These are phyloP conservation scores for Caerostris darwini DNA, from an alignment of 1,140 invertebrate genomes.

Conservation along the genomic window DNA sequence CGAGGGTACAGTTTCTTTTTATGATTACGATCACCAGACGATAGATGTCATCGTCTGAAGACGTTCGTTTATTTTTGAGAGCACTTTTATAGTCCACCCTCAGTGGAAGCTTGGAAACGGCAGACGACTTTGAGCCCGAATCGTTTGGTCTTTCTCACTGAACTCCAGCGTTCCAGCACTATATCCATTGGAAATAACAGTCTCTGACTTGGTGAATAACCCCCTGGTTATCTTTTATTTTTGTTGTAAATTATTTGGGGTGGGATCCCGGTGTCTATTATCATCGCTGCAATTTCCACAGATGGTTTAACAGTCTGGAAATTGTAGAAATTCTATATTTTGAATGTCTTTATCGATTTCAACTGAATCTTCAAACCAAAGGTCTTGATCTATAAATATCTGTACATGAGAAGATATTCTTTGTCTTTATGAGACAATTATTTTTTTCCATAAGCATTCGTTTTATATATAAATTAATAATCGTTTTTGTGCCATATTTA, in stretches of 20 bases:
- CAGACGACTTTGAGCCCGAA: conserved; percentile 22
- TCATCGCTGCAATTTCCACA: neutral
- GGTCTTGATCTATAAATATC: neutral
- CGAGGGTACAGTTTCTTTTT: conserved; percentile 60
- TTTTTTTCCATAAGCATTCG: no score
- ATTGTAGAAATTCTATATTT: conserved; percentile 12
- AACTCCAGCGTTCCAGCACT: neutral
- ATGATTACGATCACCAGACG: conserved; percentile 72
- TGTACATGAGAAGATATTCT: no score
- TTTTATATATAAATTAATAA: no score
- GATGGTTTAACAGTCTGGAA: neutral
- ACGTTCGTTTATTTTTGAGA: conserved; percentile 60
- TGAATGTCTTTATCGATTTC: neutral
- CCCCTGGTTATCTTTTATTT: neutral
- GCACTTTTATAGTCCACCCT: conserved; percentile 54
- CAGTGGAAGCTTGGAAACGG: conserved; percentile 12
- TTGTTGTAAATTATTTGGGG: conserved; percentile 22
- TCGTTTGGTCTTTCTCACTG: neutral
- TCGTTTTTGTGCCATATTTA: no score
- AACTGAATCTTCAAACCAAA: neutral
- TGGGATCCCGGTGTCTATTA: neutral
- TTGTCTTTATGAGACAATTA: no score
- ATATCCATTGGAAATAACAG: conserved; percentile 8
- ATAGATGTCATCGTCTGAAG: conserved; percentile 73
- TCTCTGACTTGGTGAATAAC: neutral